Evolutionary conservation across 1,140 invertebrate genomes (phyloP).

Genomic region (Ylistrum balloti): DNA sequence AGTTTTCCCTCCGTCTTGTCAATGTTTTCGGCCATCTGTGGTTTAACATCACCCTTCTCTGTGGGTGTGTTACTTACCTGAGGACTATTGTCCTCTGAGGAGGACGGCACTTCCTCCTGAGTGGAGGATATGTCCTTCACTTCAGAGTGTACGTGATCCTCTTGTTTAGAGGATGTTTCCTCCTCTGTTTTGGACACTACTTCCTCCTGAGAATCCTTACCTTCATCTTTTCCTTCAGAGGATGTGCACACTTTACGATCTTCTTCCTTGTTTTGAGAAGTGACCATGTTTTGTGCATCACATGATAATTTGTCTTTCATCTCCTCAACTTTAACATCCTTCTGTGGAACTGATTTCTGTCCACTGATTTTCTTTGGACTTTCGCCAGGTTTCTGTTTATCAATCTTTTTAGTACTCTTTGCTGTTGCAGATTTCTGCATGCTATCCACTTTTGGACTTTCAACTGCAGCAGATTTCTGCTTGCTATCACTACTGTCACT

Average conservation of each 20-base stretch:
- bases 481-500: neutral
- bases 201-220: neutral
- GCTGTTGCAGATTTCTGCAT: neutral
- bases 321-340: neutral
- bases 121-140: constrained; percentile 6
- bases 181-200: constrained; percentile 6
- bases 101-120: neutral
- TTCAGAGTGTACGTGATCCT: neutral
- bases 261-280: neutral
- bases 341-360: neutral
- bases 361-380: neutral
- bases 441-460: neutral
- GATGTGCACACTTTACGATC: neutral
- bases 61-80: neutral
- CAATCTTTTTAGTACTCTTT: constrained; percentile 11
- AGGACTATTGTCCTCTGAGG: constrained; percentile 32
- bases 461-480: constrained; percentile 11
- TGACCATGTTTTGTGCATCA: neutral
- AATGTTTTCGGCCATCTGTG: constrained; percentile 4
- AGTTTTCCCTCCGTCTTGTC: constrained; percentile 2
- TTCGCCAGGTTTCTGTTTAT: constrained; percentile 7
- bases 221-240: neutral
- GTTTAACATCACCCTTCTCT: neutral
- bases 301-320: neutral
- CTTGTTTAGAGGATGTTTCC: constrained; percentile 33